Conservation (phyloP, 2,797 vertebrate genomes). For the Furcifer pardalis region DNA sequence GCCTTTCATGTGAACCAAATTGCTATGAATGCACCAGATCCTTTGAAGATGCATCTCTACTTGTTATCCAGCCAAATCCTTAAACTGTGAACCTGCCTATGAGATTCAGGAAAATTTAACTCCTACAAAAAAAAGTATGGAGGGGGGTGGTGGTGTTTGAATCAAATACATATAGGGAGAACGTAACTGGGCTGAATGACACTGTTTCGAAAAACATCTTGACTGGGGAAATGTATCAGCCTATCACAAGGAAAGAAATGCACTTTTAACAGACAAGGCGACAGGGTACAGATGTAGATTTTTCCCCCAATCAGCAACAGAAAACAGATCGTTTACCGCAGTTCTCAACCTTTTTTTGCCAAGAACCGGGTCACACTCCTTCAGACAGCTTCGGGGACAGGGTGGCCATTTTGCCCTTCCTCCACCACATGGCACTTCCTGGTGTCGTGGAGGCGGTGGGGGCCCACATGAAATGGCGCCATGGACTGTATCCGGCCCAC, state of each 20-base stretch:
- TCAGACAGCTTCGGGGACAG: too few species aligned
- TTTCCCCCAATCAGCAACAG: background rate
- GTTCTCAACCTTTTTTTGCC: too few species aligned
- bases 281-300: background rate
- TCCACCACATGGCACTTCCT: too few species aligned
- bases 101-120: constrained; percentile 31
- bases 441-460: too few species aligned
- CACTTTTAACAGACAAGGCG: background rate
- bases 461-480: too few species aligned
- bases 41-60: constrained; percentile 72
- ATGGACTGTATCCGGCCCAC: too few species aligned
- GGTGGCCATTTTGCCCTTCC: too few species aligned
- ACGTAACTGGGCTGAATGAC: background rate
- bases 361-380: too few species aligned
- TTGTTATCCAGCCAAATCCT: constrained; percentile 66
- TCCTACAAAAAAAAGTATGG: background rate
- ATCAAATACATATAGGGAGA: background rate
- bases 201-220: accelerated
- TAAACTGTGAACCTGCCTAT: constrained; percentile 56
- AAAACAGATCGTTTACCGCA: background rate
- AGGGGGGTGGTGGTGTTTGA: background rate
- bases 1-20: constrained; percentile 81
- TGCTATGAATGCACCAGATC: constrained; percentile 73
- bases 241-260: background rate
- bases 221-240: background rate